A percentile compares a stretch with the other conserved stretches of the same genome.
These are phyloP conservation scores for Colistium nudipinnis DNA, from an alignment of 2,113 vertebrate species.

Conservation along the genomic window DNA sequence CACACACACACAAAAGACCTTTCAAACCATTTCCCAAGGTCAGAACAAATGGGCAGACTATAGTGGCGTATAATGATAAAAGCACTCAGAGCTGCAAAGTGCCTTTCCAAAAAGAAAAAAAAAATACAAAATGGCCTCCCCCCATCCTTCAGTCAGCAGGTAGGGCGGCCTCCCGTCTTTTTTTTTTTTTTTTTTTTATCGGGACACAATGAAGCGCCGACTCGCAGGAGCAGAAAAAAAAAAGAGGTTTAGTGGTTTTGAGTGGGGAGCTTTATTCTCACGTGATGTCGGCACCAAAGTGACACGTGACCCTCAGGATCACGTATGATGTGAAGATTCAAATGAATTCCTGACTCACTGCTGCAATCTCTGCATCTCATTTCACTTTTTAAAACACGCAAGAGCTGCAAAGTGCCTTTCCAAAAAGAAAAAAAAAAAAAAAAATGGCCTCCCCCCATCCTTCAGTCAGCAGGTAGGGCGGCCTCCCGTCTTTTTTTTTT, in stretches of 20 bases:
- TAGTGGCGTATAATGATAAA: constrained; percentile 66
- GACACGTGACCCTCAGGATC: too few relatives aligned
- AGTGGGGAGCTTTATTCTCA: neutral
- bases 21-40: constrained; percentile 78
- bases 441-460: constrained; percentile 61
- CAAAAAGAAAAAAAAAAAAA: constrained; percentile 35
- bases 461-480: constrained; percentile 32
- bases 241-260: neutral
- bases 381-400: constrained; percentile 71
- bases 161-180: constrained; percentile 25
- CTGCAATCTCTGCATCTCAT: constrained; percentile 2
- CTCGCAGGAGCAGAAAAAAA: constrained; percentile 14
- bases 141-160: constrained; percentile 40
- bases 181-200: too few relatives aligned
- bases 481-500: constrained; percentile 22
- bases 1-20: constrained; percentile 58
- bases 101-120: constrained; percentile 36
- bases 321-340: too few relatives aligned
- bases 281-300: too few relatives aligned
- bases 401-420: constrained; percentile 62
- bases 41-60: constrained; percentile 62
- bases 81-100: constrained; percentile 67
- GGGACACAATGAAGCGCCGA: constrained; percentile 26
- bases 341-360: constrained; percentile 10
- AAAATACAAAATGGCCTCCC: constrained; percentile 64